A percentile compares a stretch with the other conserved stretches of the same genome.
Evolutionary conservation across 2,888 invertebrate genomes (phyloP).

Genomic region (Leucophora obtusa): DNA sequence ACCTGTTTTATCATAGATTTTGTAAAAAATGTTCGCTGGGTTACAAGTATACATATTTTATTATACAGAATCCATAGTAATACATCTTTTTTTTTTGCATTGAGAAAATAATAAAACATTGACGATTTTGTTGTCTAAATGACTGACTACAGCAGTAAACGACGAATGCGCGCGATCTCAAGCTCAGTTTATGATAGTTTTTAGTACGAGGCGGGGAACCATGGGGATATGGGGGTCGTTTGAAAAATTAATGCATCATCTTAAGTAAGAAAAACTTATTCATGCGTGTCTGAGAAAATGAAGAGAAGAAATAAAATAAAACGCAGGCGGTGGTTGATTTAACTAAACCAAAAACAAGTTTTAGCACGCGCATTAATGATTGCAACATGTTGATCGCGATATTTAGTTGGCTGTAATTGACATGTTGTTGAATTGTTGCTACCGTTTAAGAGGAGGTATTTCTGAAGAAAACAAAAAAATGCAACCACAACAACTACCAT

Average conservation of each 20-base stretch:
- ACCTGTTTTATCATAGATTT: too few species aligned
- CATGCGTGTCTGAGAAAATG: constrained; percentile 49
- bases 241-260: constrained; percentile 42
- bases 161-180: constrained; percentile 39
- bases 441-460: constrained; percentile 54
- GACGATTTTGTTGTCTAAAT: constrained; percentile 19
- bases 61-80: constrained; percentile 32
- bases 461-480: constrained; percentile 2
- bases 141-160: constrained; percentile 30
- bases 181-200: constrained; percentile 27
- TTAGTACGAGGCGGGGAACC: background rate
- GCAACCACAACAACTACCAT: background rate
- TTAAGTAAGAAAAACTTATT: constrained; percentile 41
- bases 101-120: constrained; percentile 15
- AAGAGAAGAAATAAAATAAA: constrained; percentile 19
- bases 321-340: constrained; percentile 20
- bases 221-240: background rate
- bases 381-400: constrained; percentile 64
- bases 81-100: background rate
- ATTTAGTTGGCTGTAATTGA: constrained; percentile 61
- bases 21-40: too few species aligned
- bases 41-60: background rate
- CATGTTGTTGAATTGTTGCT: constrained; percentile 63
- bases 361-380: constrained; percentile 62
- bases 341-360: constrained; percentile 54